Evolutionary conservation across 1,140 invertebrate species (phyloP).

Genomic region (Eubasilissa regina): DNA sequence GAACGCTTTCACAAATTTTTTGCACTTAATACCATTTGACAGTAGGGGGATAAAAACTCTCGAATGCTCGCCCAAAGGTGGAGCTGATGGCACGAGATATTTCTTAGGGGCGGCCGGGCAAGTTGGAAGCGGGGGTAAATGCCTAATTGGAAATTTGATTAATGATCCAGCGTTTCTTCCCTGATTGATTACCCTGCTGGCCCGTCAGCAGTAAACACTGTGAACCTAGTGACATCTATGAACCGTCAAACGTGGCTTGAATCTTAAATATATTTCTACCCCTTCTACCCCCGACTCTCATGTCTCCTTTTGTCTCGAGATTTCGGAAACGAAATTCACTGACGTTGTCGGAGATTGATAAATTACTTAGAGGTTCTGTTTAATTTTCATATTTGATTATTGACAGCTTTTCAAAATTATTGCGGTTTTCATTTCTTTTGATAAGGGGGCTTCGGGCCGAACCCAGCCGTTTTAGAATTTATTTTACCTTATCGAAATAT

Average conservation of each 20-base stretch:
- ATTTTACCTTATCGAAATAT: too few relatives aligned
- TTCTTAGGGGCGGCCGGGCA: not conserved
- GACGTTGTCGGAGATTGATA: slow-evolving; percentile 3
- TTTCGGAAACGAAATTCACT: slow-evolving; percentile 9
- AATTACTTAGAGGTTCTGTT: slow-evolving; percentile 5
- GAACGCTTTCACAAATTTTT: not conserved
- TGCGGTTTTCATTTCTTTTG: too few relatives aligned
- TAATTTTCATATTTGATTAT: slow-evolving; percentile 23
- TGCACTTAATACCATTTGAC: not conserved
- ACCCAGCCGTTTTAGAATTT: too few relatives aligned
- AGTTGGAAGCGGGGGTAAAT: not conserved
- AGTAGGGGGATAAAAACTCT: slow-evolving; percentile 12
- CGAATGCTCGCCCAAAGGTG: not conserved
- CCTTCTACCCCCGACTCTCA: not conserved
- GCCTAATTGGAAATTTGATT: slow-evolving; percentile 35
- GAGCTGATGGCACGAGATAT: too few relatives aligned
- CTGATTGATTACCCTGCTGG: slow-evolving; percentile 22
- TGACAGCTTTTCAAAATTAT: not conserved
- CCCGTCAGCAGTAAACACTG: slow-evolving; percentile 28
- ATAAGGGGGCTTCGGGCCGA: too few relatives aligned
- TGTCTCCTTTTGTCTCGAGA: slow-evolving; percentile 7
- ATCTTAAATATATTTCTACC: slow-evolving; percentile 36
- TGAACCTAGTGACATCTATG: slow-evolving; percentile 40
- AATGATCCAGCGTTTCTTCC: slow-evolving; percentile 24
- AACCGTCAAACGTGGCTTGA: slow-evolving; percentile 36